These are phyloP conservation scores for Lysandra coridon DNA, from an alignment of 2,888 invertebrate species.

Conservation along the genomic window DNA sequence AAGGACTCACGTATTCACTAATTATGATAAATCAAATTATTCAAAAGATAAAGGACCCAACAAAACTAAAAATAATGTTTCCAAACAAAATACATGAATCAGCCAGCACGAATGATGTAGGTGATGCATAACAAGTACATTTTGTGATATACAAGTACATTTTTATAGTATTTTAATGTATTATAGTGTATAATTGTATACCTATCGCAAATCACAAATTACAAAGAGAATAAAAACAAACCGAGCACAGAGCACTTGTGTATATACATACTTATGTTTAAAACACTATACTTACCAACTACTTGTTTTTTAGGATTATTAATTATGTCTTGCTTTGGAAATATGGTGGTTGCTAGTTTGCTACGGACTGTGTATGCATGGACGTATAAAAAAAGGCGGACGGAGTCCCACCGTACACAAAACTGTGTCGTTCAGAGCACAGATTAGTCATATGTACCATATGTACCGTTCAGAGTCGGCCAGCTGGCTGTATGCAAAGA, in stretches of 20 bases:
- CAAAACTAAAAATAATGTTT: neutral
- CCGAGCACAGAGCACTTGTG: no score
- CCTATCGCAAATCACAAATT: no score
- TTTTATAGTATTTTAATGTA: neutral
- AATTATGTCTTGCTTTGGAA: neutral
- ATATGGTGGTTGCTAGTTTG: neutral
- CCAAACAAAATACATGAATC: neutral
- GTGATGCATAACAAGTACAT: neutral
- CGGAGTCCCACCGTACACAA: no score
- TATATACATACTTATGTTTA: no score
- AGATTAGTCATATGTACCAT: no score
- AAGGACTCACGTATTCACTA: slow-evolving; percentile 18
- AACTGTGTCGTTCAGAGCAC: no score
- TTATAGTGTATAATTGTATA: no score
- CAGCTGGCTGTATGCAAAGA: no score
- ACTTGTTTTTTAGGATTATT: neutral
- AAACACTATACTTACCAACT: neutral
- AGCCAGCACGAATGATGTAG: neutral
- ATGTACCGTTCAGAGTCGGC: no score
- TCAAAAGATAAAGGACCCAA: neutral
- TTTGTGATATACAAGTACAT: neutral
- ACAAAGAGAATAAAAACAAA: neutral
- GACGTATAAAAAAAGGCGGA: no score
- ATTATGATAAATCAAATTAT: neutral
- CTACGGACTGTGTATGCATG: no score